Percentiles rank a stretch among this genome's conserved stretches.
These are phyloP conservation scores for Peribatodes rhomboidaria DNA, from an alignment of 2,888 invertebrate genomes.

Conservation along the genomic window DNA sequence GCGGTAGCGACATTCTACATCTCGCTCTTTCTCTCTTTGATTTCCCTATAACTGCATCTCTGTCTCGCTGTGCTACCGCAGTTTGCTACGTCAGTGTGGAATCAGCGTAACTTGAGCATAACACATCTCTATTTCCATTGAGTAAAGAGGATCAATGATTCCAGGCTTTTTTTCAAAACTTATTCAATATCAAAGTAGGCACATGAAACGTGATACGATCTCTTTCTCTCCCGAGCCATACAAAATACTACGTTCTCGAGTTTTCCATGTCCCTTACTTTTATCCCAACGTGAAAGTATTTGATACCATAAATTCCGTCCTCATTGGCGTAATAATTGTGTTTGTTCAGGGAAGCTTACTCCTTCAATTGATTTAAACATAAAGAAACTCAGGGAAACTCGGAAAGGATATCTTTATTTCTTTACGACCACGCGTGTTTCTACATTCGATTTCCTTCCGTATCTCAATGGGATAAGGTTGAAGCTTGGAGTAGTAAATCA, in stretches of 20 bases:
- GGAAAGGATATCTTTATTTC: constrained; percentile 34
- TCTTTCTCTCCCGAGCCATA: constrained; percentile 11
- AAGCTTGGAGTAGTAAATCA: constrained; percentile 32
- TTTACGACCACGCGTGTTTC: constrained; percentile 32
- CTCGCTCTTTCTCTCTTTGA: too few relatives aligned
- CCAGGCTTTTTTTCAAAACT: background rate
- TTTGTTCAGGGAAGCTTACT: constrained; percentile 40
- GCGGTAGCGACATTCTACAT: too few relatives aligned
- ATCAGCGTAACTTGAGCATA: too few relatives aligned
- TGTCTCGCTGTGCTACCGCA: too few relatives aligned
- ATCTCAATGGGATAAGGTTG: constrained; percentile 25
- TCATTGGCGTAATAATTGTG: constrained; percentile 43
- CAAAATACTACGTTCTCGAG: constrained; percentile 6
- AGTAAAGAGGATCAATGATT: too few relatives aligned
- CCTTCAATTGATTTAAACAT: constrained; percentile 44
- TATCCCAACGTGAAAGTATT: constrained; percentile 34
- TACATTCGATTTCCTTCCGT: constrained; percentile 29
- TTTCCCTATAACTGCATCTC: too few relatives aligned
- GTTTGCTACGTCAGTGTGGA: too few relatives aligned
- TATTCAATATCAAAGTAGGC: background rate
- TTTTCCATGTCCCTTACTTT: constrained; percentile 21
- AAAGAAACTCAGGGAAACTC: constrained; percentile 34
- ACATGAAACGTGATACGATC: background rate
- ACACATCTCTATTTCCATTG: too few relatives aligned
- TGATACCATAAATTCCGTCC: constrained; percentile 29